Evolutionary conservation across 2,888 invertebrate genomes (phyloP), one percentile per base, ranked within the genome.

Genomic region (Mimumesa dahlbomi): DNA sequence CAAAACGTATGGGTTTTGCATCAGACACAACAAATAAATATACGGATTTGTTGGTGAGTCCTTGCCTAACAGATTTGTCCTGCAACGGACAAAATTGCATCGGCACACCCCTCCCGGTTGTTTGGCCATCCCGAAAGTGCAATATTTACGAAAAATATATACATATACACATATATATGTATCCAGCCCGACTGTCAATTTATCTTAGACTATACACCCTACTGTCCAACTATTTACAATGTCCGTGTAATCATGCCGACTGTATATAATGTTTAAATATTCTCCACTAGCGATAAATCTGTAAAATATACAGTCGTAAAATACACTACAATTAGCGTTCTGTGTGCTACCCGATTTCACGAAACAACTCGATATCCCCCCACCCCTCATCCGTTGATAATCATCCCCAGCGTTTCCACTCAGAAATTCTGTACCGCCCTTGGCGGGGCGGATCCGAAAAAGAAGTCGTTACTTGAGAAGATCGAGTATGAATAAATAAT

Each of bases 401-500:
- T 25, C 25, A 25, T 25, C 25, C 25, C 25, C 25, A 25, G 4
- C 4, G 7, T 25, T 7, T 25, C 9, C 4, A n/a, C 7, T 36
- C 36, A n/a, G 36, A 36, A 36, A 25, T n/a, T n/a, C n/a, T n/a
- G n/a, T n/a, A n/a, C n/a, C n/a, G n/a, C n/a, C n/a, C n/a, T n/a
- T n/a, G n/a, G n/a, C n/a, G 21, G 18, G 53, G 13, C 25, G 29
- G 53, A 73, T 18, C 49, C 31, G 40, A 62, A 40, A 63, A 48
- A 36, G 52, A 66, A 57, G 66, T 42, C 54, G 75, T 66, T 72
- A 62, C 62, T 75, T 57, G n/a, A 40, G 49, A 66, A 62, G 79
- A 77, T 80, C 67, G 82, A 83, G 84, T 79, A 87, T 86, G 87
- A 87, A 87, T 87, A 87, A 87, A 87, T 87, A 87, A 87, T 85